Base-by-base conservation (phyloP, 2,888 invertebrate species). In the Teleogryllus oceanicus region DNA sequence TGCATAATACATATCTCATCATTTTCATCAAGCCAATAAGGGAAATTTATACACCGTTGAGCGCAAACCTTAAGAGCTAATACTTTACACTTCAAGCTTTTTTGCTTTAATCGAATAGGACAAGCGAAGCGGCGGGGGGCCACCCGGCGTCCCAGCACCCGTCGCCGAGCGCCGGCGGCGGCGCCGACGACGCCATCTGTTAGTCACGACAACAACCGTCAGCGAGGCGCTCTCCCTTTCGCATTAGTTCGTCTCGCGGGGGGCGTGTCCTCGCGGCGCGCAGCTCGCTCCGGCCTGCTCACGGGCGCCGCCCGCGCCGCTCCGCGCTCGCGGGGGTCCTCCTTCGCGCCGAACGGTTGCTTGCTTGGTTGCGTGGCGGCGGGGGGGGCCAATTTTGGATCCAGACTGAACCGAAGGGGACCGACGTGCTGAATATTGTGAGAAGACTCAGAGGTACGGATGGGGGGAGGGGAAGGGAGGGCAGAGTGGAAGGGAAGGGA, bases 111-210 rank as follows among this genome's bases (percentile, higher is more conserved):
- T 62, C 62, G 62, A 62, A 62, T 18, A 62, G 62, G 62, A 62
- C 62, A 62, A 62, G 62, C 62, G 62, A 62, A 62, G 62, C 62
- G 62, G 62, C 62, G 62, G 62, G 62, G 62, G n/a, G 62, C 62
- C 62, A 62, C 16, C 62, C 16, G 62, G 62, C 62, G 62, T 37
- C 37, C 37, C 37, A 37, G n/a, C 16, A 62, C 62, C 62, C 62
- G 62, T 13, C 62, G 62, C 16, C 62, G 62, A n/a, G 62, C 62
- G 62, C 62, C 16, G 62, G 62, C 13, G 62, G n/a, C 62, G 13
- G 62, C 62, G 62, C 62, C 62, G 13, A 3, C 62, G 62, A 13
- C 62, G 62, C 62, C 62, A 62, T 62, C 62, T 62, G 62, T n/a
- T 13, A 13, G n/a, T n/a, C 62, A 62, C 62, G 37, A 62, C 62